These are phyloP conservation scores for Dascillus cervinus DNA, from an alignment of 2,888 invertebrate species.

Conservation along the genomic window DNA sequence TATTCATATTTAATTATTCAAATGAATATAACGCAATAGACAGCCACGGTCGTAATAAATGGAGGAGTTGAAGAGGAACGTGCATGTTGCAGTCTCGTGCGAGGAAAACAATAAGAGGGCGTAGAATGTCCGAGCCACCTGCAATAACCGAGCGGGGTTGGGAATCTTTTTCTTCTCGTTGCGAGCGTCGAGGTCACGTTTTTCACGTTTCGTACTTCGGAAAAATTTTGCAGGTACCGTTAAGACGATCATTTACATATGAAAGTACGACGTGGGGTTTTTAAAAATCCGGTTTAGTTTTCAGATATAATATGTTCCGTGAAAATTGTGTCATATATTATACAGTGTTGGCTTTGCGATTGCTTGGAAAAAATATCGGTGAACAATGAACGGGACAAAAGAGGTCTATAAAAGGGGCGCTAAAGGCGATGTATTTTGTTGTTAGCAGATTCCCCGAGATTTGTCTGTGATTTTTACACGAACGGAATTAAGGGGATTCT, in stretches of 20 bases:
- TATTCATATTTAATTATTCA: too few species aligned
- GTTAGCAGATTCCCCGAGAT: constrained; percentile 19
- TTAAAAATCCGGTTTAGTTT: too few species aligned
- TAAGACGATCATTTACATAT: too few species aligned
- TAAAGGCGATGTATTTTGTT: constrained; percentile 20
- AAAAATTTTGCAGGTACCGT: too few species aligned
- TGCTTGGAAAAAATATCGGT: constrained; percentile 15
- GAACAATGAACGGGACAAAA: too few species aligned
- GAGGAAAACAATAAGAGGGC: constrained; percentile 16
- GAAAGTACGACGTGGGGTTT: too few species aligned
- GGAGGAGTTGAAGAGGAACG: background rate
- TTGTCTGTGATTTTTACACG: constrained; percentile 24
- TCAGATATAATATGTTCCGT: too few species aligned
- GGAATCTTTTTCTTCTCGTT: constrained; percentile 11
- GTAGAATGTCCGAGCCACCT: constrained; percentile 20
- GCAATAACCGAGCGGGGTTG: constrained; percentile 16
- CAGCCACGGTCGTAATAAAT: too few species aligned
- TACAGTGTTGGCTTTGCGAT: constrained; percentile 8
- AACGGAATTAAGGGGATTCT: constrained; percentile 23
- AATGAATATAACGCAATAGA: too few species aligned
- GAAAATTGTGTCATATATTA: too few species aligned
- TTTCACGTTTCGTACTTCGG: constrained; percentile 19
- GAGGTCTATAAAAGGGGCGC: constrained; percentile 15
- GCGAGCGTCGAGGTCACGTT: constrained; percentile 16
- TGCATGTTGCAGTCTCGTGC: constrained; percentile 11